Evolutionary conservation across 2,888 invertebrate genomes (phyloP), one percentile per base, ranked within the genome.

Genomic region (Clivina fossor): DNA sequence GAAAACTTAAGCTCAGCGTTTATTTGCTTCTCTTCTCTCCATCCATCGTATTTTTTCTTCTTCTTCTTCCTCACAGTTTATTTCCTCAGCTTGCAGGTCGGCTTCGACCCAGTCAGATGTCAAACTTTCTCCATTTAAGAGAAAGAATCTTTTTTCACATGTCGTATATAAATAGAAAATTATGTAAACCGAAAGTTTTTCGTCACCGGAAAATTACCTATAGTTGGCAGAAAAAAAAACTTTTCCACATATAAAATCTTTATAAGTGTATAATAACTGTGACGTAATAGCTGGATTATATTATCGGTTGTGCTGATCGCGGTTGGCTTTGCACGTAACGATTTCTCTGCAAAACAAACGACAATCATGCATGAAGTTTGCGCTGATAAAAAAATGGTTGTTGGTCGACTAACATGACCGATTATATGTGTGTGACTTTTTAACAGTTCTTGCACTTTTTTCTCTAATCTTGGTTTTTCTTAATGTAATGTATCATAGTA

Each of bases 121-220:
- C 49, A 49, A 49, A 49, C 26, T 49, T 49, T 49, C 37, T 11
- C 49, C 49, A 49, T 49, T 49, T 49, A 49, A 38, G 16, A 37
- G 49, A 38, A n/a, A n/a, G n/a, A n/a, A n/a, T n/a, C n/a, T n/a
- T 38, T 49, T 49, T 49, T 49, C 38, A 49, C 49, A 38, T 49
- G 49, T 49, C 49, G 49, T 49, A 49, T 49, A 49, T 49, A 49
- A 49, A 49, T 49, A 49, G 49, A 49, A 49, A 49, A 49, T 49
- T 49, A 49, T 49, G 49, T 49, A 49, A 38, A 49, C 37, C 37
- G 26, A 49, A 49, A n/a, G n/a, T n/a, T 24, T 49, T 49, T 15
- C 28, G 46, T 49, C 38, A n/a, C n/a, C n/a, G n/a, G n/a, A 37
- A 49, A 49, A 49, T 49, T 49, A 38, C 49, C 28, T 38, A 16